A percentile compares a stretch with the other conserved stretches of the same genome.
phyloP scores from a whole-genome alignment of 1,140 invertebrate species.

The Coenobita brevimanus region DNA sequence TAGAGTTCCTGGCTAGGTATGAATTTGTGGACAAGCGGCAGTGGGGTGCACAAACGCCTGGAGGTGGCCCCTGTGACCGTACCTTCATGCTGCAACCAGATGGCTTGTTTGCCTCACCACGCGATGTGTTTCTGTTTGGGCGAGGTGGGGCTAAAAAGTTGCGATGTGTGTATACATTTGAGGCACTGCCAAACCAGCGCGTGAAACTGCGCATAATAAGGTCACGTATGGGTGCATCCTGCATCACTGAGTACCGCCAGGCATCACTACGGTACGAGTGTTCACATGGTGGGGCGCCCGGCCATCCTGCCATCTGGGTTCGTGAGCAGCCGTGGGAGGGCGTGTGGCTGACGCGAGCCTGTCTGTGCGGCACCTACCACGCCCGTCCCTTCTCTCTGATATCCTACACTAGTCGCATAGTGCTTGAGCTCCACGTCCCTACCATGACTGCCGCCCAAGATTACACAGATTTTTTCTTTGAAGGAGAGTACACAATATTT shows the following conservation, averaged over 20 bases:
- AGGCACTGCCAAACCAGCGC: conserved; percentile 79
- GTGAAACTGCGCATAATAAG: conserved; percentile 48
- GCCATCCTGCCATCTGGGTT: conserved; percentile 55
- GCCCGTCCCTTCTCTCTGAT: conserved; percentile 48
- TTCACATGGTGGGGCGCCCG: conserved; percentile 49
- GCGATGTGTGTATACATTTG: conserved; percentile 84
- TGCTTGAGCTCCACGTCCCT: conserved; percentile 61
- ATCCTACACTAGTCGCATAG: conserved; percentile 56
- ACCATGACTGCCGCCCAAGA: conserved; percentile 65
- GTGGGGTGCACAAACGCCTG: conserved; percentile 78
- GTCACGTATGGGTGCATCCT: conserved; percentile 57
- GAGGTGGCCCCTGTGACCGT: conserved; percentile 61
- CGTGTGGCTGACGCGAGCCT: conserved; percentile 60
- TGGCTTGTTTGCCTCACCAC: conserved; percentile 80
- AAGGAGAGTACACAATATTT: conserved; percentile 65
- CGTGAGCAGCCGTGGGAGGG: conserved; percentile 64
- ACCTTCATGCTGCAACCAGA: conserved; percentile 63
- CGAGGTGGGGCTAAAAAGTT: conserved; percentile 84
- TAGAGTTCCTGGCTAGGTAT: conserved; percentile 84
- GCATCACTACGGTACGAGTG: conserved; percentile 64
- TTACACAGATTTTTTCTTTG: conserved; percentile 67
- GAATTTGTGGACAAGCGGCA: conserved; percentile 88
- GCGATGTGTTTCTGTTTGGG: conserved; percentile 87
- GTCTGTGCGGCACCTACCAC: conserved; percentile 60
- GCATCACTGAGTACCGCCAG: conserved; percentile 51